Percentiles rank a stretch among this genome's conserved stretches.
Conservation (phyloP, 2,888 invertebrate species). For the Leptodirus hochenwartii region DNA sequence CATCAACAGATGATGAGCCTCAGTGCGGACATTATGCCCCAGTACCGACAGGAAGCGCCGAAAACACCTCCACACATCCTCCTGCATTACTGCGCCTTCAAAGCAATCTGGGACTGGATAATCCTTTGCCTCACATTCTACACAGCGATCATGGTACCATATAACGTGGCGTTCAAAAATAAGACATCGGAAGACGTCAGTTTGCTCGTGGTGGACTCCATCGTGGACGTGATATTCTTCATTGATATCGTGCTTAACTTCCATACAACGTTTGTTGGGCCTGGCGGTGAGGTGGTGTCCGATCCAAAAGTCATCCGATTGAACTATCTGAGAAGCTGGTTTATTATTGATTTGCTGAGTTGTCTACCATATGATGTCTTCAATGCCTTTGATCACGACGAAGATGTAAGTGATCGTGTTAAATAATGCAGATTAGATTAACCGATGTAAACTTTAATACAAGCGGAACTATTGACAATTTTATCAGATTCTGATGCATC, state of each 20-base stretch:
- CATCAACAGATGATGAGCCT: constrained; percentile 76
- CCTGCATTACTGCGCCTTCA: constrained; percentile 98
- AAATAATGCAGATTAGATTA: no score
- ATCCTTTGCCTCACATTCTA: constrained; percentile 99
- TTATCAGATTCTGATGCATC: no score
- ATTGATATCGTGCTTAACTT: constrained; percentile 99
- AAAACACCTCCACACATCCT: constrained; percentile 99
- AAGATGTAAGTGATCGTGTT: constrained; percentile 61
- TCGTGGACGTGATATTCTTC: constrained; percentile 99
- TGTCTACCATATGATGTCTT: constrained; percentile 99
- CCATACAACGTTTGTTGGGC: constrained; percentile 99
- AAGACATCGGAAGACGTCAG: constrained; percentile 95
- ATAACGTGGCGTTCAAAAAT: constrained; percentile 99
- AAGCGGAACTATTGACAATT: no score
- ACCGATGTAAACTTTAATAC: no score
- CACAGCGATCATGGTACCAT: constrained; percentile 92
- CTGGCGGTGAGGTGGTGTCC: constrained; percentile 90
- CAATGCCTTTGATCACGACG: constrained; percentile 99
- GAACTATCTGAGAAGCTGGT: constrained; percentile 99
- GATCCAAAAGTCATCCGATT: constrained; percentile 96
- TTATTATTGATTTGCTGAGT: constrained; percentile 95
- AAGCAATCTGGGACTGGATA: constrained; percentile 99
- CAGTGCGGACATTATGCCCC: constrained; percentile 95
- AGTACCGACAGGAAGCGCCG: constrained; percentile 97
- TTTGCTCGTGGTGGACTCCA: constrained; percentile 87